Evolutionary conservation across 2,888 invertebrate species (phyloP).

Genomic region (Eupsilia transversa): DNA sequence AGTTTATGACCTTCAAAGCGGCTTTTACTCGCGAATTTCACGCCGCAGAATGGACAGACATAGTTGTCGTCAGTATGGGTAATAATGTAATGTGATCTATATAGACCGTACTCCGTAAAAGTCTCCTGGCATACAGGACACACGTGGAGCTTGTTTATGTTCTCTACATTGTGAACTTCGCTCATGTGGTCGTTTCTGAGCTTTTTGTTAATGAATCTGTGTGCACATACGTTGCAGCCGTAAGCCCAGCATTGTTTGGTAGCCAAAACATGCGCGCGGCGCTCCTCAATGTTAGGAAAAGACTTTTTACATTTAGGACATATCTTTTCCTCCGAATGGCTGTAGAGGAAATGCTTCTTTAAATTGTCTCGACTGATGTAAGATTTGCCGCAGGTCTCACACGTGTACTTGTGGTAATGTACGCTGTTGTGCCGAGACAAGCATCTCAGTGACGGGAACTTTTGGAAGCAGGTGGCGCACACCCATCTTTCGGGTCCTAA

Average conservation of each 20-base stretch:
- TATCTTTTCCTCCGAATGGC: conserved; percentile 64
- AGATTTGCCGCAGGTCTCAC: conserved; percentile 78
- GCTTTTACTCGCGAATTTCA: conserved; percentile 76
- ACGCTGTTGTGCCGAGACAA: conserved; percentile 76
- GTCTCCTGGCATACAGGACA: conserved; percentile 74
- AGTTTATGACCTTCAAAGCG: conserved; percentile 82
- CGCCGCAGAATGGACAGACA: conserved; percentile 74
- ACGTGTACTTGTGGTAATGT: conserved; percentile 77
- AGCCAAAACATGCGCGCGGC: conserved; percentile 71
- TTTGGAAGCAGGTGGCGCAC: conserved; percentile 73
- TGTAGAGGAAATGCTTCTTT: conserved; percentile 64
- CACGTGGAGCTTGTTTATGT: conserved; percentile 64
- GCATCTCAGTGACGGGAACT: conserved; percentile 72
- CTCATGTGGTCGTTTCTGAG: conserved; percentile 70
- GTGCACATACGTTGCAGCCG: conserved; percentile 72
- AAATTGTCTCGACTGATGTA: conserved; percentile 74
- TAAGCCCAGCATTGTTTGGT: conserved; percentile 75
- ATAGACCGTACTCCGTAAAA: conserved; percentile 68
- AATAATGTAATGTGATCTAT: conserved; percentile 75
- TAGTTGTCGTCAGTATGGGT: conserved; percentile 74
- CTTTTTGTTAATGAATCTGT: conserved; percentile 73
- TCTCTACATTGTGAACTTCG: conserved; percentile 71
- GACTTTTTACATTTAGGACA: conserved; percentile 72
- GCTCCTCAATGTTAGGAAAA: conserved; percentile 67
- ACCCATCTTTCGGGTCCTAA: conserved; percentile 73